phyloP scores from a whole-genome alignment of 2,113 vertebrate species.

The Cyprinodon brontotheroides region DNA sequence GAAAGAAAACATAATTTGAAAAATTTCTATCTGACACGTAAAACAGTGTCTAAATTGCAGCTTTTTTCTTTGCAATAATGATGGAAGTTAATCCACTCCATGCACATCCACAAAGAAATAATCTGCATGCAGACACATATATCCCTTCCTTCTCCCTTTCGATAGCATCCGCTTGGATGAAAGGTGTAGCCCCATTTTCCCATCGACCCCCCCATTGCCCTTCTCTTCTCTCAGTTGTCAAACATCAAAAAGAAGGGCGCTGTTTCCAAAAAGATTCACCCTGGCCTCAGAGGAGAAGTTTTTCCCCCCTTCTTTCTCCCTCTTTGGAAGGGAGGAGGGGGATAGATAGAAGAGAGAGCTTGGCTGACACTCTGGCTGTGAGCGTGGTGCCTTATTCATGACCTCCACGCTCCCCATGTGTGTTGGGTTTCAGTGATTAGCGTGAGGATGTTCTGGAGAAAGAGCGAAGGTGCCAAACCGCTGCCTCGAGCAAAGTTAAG shows the following conservation, averaged over 20 bases:
- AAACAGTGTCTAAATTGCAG: no score
- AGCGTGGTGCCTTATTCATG: slow-evolving; percentile 56
- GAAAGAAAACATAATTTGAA: no score
- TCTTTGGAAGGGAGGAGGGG: background rate
- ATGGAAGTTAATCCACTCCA: no score
- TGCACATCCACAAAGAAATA: slow-evolving; percentile 10
- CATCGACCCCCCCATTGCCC: slow-evolving; percentile 28
- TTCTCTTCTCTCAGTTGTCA: slow-evolving; percentile 62
- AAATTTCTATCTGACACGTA: no score
- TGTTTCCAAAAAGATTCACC: slow-evolving; percentile 65
- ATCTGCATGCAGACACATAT: slow-evolving; percentile 16
- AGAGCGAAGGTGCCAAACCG: slow-evolving; percentile 53
- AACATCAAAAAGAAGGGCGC: slow-evolving; percentile 73
- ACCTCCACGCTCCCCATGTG: slow-evolving; percentile 33
- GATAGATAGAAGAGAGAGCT: slow-evolving; percentile 42
- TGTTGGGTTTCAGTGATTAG: slow-evolving; percentile 61
- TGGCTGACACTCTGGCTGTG: slow-evolving; percentile 40
- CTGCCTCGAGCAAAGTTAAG: slow-evolving; percentile 62
- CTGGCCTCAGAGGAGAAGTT: slow-evolving; percentile 39
- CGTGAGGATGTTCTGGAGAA: slow-evolving; percentile 57
- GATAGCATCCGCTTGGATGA: slow-evolving; percentile 62
- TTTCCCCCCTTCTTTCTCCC: background rate
- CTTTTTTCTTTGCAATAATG: no score
- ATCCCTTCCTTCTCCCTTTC: slow-evolving; percentile 46
- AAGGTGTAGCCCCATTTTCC: slow-evolving; percentile 51